Evolutionary conservation across 2,797 vertebrate species (phyloP), one percentile per base, ranked within the genome.

Genomic region (Brotula barbata): DNA sequence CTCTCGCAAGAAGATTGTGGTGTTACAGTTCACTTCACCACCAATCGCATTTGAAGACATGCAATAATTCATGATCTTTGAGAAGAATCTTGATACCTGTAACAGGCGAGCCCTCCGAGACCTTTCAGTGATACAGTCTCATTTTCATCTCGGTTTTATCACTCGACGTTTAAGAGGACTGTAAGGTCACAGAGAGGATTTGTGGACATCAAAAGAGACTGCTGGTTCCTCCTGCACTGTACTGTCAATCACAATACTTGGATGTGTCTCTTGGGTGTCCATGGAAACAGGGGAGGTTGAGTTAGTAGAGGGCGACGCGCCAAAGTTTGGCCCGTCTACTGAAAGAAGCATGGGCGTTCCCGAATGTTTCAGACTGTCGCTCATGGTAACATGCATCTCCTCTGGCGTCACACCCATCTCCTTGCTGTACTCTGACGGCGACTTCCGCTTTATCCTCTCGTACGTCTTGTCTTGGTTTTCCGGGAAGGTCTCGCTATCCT

Each of bases 381-480:
- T 92, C 78, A 93, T 89, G 10, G 92, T 92, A 42, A 89, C 77
- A 20, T 91, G 92, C 14, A 86, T 88, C 28, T 98, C 95, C 80
- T 98, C 96, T 12, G 94, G 91, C 1, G 95, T 95, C 71, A 92
- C 89, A 13, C 93, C 95, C 91, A 95, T 91, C 75, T 96, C 94
- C 61, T 93, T 93, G 81, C 92, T 93, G 55, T 92, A 90, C 71
- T 95, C 93, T 0, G 96, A 98, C 0, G 95, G 95, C 1, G 95
- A 98, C 80, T 98, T 99, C 40, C 92, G 92, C 82, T 94, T 96
- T 86, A 99, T 99, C 65, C 94, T 92, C 65, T 96, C 95, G 1
- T 98, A 99, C 0, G 91, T 89, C 77, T 95, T 95, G 77, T 97
- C 94, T 77, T 91, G 93, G 80, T 93, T 97, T 76, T 98, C 95